These are phyloP conservation scores for Crypturellus tataupa DNA, from an alignment of 2,797 vertebrate genomes.

Conservation along the genomic window DNA sequence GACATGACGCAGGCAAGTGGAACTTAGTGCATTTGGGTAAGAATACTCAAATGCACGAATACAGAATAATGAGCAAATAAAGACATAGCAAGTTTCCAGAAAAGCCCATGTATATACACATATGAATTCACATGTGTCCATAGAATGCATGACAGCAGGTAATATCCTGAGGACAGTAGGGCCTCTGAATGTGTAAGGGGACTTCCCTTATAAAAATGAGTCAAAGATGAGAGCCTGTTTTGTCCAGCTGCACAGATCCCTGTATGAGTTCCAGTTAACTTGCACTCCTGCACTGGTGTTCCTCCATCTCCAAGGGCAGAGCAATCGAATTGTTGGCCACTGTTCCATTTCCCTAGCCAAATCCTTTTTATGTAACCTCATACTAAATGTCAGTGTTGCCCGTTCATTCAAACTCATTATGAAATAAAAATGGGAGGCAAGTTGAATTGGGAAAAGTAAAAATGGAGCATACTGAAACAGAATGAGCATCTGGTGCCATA, in stretches of 20 bases:
- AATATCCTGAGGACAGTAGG: constrained; percentile 26
- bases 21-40: background rate
- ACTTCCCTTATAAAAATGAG: constrained; percentile 59
- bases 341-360: background rate
- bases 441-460: background rate
- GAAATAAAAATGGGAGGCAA: background rate
- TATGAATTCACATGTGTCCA: background rate
- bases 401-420: background rate
- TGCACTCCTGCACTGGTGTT: background rate
- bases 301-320: background rate
- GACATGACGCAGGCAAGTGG: background rate
- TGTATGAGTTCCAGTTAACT: background rate
- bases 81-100: background rate
- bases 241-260: background rate
- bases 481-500: background rate
- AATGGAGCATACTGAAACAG: constrained; percentile 9
- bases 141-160: constrained; percentile 5
- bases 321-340: background rate
- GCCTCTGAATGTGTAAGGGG: background rate
- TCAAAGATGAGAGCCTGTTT: constrained; percentile 54
- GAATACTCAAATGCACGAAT: too few relatives aligned
- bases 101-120: background rate
- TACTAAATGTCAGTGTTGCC: background rate
- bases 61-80: too few relatives aligned
- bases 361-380: background rate